Conservation (phyloP, 2,113 vertebrate species). For the Onychostruthus taczanowskii region DNA sequence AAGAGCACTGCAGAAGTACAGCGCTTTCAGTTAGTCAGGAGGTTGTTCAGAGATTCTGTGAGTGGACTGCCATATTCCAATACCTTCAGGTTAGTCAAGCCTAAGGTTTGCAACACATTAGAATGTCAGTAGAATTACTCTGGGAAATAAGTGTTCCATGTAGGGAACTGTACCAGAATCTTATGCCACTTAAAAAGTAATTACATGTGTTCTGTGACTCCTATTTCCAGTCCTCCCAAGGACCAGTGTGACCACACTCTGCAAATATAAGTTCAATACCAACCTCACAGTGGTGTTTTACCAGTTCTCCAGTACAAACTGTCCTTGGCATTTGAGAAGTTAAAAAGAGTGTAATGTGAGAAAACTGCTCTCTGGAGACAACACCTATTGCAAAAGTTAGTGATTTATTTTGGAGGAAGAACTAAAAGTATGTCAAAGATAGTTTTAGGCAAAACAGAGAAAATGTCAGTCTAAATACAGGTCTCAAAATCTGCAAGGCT, state of each 20-base stretch:
- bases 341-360: not conserved
- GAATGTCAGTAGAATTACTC: not conserved
- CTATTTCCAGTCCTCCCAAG: not conserved
- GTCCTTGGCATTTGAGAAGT: not conserved
- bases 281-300: not conserved
- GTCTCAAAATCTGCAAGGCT: slow-evolving; percentile 8
- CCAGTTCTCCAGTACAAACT: not conserved
- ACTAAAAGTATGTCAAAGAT: not conserved
- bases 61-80: not conserved
- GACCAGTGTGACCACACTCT: not conserved
- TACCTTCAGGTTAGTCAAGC: not conserved
- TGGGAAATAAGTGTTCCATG: not conserved
- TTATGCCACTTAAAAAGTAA: not conserved
- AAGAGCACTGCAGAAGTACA: not conserved
- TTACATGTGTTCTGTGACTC: not conserved
- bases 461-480: slow-evolving; percentile 22
- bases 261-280: not conserved
- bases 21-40: not conserved
- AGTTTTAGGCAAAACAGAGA: slow-evolving; percentile 28
- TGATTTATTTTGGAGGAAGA: not conserved
- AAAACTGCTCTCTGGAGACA: not conserved
- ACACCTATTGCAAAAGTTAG: not conserved
- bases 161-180: not conserved
- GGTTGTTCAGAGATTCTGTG: not conserved
- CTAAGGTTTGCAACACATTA: not conserved